Base-by-base conservation (phyloP, 64 coral and sea anemone species). In the Porites australiensis region DNA sequence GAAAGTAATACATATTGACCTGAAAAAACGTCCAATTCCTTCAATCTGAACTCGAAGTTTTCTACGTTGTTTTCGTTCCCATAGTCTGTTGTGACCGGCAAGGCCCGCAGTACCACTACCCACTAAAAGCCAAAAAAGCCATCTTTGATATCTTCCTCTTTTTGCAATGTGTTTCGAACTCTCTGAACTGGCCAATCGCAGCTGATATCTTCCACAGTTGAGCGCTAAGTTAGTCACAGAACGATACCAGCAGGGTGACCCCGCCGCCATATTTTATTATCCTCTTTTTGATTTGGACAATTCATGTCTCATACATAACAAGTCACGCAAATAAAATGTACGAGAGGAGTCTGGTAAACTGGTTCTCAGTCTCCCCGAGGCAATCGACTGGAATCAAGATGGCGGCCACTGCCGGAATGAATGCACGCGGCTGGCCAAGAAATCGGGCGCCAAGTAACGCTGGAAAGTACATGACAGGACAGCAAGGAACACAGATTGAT, bases 11-110 rank as follows among this genome's bases (percentile, higher is more conserved):
- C 44, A 9, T 21, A 47, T 8, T 96, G 80, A 96, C 97, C 97
- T 99, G 65, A 99, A 96, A 79, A 99, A 99, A 92, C 97, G 89
- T 51, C 88, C 88, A 73, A 99, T 73, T 21, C 94, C 94, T 83
- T 95, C 97, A 2, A 94, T 27, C 23, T 76, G 47, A 14, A 96
- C 97, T 76, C 92, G 82, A 37, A 99, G 68, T 73, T 81, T 96
- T 74, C 97, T 82, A 77, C 97, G 95, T 47, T 78, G 81, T 52
- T 44, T 75, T 44, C 82, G 68, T 52, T 93, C 91, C 97, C 94
- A 96, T 13, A 92, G 82, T 74, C 78, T 60, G 48, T 79, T 72
- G 65, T 16, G 19, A 15, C 67, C 77, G 4, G 88, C 53, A 13
- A 58, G 45, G 13, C 82, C 82, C 19, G 71, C 18, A 60, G 18